Percentiles rank a stretch among this genome's conserved stretches.
phyloP scores from a whole-genome alignment of 2,888 invertebrate genomes.

The Tetranychus truncatus region DNA sequence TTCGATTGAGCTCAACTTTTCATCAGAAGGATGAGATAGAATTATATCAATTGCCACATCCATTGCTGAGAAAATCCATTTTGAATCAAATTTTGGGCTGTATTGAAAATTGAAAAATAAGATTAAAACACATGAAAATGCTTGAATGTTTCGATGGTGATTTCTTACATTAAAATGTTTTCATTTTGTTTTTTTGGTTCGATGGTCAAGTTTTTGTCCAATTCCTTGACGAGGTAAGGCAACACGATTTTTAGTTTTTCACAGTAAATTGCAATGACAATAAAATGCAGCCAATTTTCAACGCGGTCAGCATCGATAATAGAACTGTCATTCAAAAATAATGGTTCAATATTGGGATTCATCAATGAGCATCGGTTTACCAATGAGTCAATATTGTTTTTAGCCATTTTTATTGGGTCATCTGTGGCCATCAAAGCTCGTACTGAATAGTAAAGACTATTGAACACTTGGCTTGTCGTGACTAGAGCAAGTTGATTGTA shows the following conservation, averaged over 20 bases:
- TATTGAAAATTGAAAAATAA: background rate
- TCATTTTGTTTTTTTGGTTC: background rate
- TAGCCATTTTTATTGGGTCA: conserved; percentile 18
- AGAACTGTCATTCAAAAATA: background rate
- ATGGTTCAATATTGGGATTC: conserved; percentile 8
- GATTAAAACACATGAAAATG: no score
- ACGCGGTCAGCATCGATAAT: background rate
- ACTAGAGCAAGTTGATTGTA: conserved; percentile 22
- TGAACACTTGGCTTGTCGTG: conserved; percentile 11
- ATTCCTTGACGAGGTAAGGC: conserved; percentile 12
- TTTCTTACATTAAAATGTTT: background rate
- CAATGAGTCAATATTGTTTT: conserved; percentile 17
- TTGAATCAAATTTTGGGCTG: background rate
- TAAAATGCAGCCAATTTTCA: conserved; percentile 21
- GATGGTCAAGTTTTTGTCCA: background rate
- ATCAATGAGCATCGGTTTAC: conserved; percentile 11
- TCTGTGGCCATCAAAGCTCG: conserved; percentile 16
- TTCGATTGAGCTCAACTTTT: background rate
- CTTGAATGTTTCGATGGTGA: no score
- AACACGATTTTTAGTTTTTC: conserved; percentile 17
- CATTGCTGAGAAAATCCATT: background rate
- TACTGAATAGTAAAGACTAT: conserved; percentile 19
- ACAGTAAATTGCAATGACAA: conserved; percentile 19
- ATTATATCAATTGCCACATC: background rate
- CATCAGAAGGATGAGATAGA: background rate